Percentiles rank a stretch among this genome's conserved stretches.
Evolutionary conservation across 2,797 vertebrate species (phyloP).

Genomic region (Otolemur crassicaudatus): DNA sequence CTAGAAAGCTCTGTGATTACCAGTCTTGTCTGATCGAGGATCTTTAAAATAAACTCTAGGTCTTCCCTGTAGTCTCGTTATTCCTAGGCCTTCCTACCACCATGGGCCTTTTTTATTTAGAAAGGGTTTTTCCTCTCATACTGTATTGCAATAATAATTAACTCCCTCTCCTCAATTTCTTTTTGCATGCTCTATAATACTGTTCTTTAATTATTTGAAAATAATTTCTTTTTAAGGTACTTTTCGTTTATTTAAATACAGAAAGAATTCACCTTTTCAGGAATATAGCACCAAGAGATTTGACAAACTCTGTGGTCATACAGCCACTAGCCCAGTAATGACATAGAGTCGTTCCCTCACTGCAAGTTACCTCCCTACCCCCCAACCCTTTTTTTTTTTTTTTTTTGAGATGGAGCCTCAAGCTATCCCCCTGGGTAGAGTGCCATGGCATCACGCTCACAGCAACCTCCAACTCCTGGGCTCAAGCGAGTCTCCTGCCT

Average conservation of each 20-base stretch:
- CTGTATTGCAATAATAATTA: background rate
- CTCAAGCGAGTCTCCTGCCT: no score
- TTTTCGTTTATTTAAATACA: constrained; percentile 9
- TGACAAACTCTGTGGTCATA: background rate
- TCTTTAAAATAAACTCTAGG: background rate
- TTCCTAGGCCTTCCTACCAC: background rate
- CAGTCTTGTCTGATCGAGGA: background rate
- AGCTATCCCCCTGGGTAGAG: no score
- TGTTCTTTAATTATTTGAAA: constrained; percentile 30
- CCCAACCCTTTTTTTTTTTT: no score
- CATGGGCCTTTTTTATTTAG: background rate
- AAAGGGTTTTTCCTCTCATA: background rate
- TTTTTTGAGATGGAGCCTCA: no score
- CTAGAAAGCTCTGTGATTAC: background rate
- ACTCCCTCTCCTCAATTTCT: background rate
- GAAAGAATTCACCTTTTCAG: constrained; percentile 4
- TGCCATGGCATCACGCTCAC: no score
- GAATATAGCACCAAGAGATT: background rate
- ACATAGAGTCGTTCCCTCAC: background rate
- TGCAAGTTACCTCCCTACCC: background rate
- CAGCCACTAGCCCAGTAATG: background rate
- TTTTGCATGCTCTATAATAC: background rate
- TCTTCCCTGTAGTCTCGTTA: background rate
- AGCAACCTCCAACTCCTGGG: no score
- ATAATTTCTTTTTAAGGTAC: background rate